Evolutionary conservation across 2,113 vertebrate genomes (phyloP).

Genomic region (Corydoras sp.): DNA sequence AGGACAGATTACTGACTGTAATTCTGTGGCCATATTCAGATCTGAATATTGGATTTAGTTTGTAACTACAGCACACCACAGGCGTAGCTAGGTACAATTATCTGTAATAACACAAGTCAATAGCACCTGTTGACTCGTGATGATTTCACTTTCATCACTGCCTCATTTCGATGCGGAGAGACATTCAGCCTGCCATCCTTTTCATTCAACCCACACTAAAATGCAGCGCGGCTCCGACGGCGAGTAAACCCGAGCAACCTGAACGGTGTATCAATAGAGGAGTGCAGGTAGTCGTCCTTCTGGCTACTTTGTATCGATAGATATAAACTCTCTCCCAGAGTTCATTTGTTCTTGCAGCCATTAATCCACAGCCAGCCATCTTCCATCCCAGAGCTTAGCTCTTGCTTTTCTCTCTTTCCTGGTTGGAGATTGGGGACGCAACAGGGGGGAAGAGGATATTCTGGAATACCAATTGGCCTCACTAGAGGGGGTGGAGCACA

Average conservation of each 20-base stretch:
- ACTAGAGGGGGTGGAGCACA: constrained; percentile 59
- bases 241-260: constrained; percentile 51
- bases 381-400: constrained; percentile 66
- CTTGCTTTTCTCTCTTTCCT: constrained; percentile 67
- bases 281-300: constrained; percentile 49
- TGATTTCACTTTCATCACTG: constrained; percentile 31
- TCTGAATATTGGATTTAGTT: constrained; percentile 19
- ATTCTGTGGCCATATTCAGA: neutral
- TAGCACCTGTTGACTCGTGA: constrained; percentile 33
- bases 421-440: constrained; percentile 67
- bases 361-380: constrained; percentile 66
- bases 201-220: constrained; percentile 47
- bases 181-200: constrained; percentile 34
- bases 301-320: constrained; percentile 65
- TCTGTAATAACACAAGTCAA: constrained; percentile 34
- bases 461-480: constrained; percentile 73
- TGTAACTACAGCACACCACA: constrained; percentile 1
- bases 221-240: constrained; percentile 44
- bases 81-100: constrained; percentile 26
- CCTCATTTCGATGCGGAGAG: constrained; percentile 40
- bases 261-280: constrained; percentile 55
- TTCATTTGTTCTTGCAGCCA: constrained; percentile 70
- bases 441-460: constrained; percentile 63
- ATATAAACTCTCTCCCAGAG: constrained; percentile 64
- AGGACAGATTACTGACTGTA: constrained; percentile 10